A percentile compares a stretch with the other conserved stretches of the same genome.
These are phyloP conservation scores for Pitta sordida DNA, from an alignment of 2,113 vertebrate genomes.

Conservation along the genomic window DNA sequence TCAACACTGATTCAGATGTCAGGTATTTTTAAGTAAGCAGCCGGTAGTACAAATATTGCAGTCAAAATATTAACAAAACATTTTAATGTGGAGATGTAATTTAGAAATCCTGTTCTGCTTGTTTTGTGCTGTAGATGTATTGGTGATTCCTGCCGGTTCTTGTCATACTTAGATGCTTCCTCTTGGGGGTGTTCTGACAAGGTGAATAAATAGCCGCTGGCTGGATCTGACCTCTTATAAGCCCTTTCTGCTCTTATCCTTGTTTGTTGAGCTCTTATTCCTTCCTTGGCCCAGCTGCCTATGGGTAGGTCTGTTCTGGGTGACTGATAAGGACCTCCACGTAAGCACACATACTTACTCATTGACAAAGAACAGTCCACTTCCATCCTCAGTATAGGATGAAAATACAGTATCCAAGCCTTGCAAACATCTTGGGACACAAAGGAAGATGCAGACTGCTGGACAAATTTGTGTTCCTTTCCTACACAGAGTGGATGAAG, in stretches of 20 bases:
- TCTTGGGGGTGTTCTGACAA: neutral
- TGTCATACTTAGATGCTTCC: neutral
- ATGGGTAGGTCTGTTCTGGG: neutral
- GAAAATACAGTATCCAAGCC: neutral
- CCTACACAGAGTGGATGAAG: too few species aligned
- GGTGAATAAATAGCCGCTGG: neutral
- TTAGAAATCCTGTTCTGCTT: neutral
- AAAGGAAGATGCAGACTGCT: neutral
- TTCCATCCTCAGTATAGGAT: neutral
- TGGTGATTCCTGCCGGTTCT: neutral
- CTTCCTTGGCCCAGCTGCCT: neutral
- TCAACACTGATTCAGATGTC: neutral
- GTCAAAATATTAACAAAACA: neutral
- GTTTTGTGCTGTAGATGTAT: neutral
- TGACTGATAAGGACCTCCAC: neutral
- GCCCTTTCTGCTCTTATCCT: neutral
- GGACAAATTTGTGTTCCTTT: neutral
- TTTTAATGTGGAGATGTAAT: neutral
- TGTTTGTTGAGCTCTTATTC: neutral
- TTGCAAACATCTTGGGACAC: neutral
- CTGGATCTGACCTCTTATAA: neutral
- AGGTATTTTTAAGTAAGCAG: neutral
- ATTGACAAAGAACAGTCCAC: neutral
- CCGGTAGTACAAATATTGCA: neutral
- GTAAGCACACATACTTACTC: neutral